phyloP scores from a whole-genome alignment of 1,140 invertebrate genomes.

The Bombus pascuorum region DNA sequence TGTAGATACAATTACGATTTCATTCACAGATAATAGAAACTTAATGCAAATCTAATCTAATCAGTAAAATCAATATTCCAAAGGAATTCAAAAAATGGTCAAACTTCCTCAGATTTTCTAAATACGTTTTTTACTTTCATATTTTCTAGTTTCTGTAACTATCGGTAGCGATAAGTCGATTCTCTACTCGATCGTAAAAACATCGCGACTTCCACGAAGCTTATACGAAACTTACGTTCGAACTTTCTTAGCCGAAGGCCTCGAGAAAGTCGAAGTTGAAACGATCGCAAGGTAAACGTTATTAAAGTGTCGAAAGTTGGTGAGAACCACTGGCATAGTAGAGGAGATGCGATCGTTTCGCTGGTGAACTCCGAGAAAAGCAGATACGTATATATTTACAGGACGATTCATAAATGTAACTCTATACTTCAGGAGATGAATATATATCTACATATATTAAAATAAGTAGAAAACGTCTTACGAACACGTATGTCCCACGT shows the following conservation, averaged over 20 bases:
- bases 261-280: background rate
- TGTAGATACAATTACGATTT: too few species aligned
- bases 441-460: background rate
- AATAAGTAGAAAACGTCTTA: background rate
- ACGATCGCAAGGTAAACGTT: background rate
- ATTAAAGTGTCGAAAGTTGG: conserved; percentile 43
- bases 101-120: background rate
- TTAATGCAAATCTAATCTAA: too few species aligned
- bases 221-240: background rate
- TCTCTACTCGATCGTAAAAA: background rate
- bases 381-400: background rate
- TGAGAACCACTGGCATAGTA: background rate
- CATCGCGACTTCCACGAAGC: background rate
- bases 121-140: background rate
- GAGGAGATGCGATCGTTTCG: conserved; percentile 40
- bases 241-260: too few species aligned
- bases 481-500: too few species aligned
- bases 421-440: background rate
- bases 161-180: background rate
- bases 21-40: too few species aligned
- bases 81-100: too few species aligned
- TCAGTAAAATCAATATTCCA: too few species aligned
- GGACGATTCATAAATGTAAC: background rate
- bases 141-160: too few species aligned
- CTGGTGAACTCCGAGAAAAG: conserved; percentile 4